phyloP scores from a whole-genome alignment of 2,113 vertebrate genomes.

The Azemiops feae region DNA sequence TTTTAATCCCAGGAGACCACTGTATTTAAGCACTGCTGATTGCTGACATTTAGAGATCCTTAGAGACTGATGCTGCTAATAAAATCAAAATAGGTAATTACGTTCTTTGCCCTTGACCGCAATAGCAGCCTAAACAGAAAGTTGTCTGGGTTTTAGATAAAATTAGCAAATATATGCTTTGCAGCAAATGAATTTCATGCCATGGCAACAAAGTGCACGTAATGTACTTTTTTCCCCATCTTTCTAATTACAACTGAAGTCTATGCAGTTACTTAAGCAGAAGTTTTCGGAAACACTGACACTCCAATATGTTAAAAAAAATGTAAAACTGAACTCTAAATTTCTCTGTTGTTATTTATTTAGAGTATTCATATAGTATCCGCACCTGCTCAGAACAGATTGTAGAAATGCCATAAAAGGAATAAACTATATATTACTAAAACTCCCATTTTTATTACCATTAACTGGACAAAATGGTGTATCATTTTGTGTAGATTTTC shows the following conservation, averaged over 20 bases:
- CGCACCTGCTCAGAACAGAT: background rate
- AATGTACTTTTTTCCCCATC: background rate
- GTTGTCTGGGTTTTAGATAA: background rate
- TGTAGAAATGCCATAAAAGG: background rate
- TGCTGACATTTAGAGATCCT: constrained; percentile 5
- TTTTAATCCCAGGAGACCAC: background rate
- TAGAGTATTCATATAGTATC: background rate
- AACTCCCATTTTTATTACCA: background rate
- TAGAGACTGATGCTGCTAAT: constrained; percentile 12
- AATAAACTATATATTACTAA: background rate
- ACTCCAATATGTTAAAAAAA: background rate
- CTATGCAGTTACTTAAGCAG: background rate
- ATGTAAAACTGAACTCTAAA: background rate
- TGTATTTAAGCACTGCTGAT: constrained; percentile 12
- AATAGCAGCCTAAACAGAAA: constrained; percentile 8
- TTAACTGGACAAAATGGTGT: background rate
- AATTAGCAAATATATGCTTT: background rate
- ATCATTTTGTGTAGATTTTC: background rate
- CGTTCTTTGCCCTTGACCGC: background rate
- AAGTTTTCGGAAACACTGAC: background rate
- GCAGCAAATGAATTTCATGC: constrained; percentile 5
- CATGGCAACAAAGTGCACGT: constrained; percentile 1
- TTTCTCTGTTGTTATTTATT: background rate
- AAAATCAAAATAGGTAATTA: constrained; percentile 19
- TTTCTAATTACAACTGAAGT: background rate